Base-by-base conservation (phyloP, 2,113 vertebrate genomes). In the Harpagus bidentatus region DNA sequence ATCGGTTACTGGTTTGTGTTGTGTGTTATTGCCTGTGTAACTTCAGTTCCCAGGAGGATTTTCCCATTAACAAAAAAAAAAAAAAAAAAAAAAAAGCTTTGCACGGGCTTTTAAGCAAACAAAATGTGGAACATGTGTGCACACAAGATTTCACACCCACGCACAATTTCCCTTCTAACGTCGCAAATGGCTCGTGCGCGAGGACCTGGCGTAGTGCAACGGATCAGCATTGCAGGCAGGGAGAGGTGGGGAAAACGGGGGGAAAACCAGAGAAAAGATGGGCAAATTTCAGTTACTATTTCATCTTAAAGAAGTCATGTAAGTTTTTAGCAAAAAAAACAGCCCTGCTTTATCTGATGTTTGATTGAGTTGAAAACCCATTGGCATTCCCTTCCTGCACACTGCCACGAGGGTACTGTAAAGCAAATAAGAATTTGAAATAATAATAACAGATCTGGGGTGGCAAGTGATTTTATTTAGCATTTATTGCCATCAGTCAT, bases 51-150 rank as follows among this genome's bases (percentile, higher is more conserved):
- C 95, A 13, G 66, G 91, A 91, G 91, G 50, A 78, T 87, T 91
- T 94, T 87, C 89, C 94, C 89, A 93, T 91, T 88, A 94, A 85
- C 53, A 23, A 36, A 12, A 8, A 2, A 2, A 10, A 36, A 40
- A 13, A 47, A n/a, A n/a, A n/a, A n/a, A 42, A 32, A n/a, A 34
- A 18, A 47, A 23, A 26, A 42, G 81, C 74, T 94, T 91, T 95
- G 84, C 95, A 95, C 9, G 66, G 97, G 95, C 93, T 96, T 97
- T 94, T 97, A 96, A 95, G 89, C 97, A 97, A 97, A 97, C 93
- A 96, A 96, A 97, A 95, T 95, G 87, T 80, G 87, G 95, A 80
- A 70, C 96, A 95, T 97, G 93, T 96, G 95, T 94, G 94, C 93
- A 83, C 95, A 94, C 94, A 95, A 93, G 84, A 88, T 94, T 95